A percentile compares a stretch with the other conserved stretches of the same genome.
These are phyloP conservation scores for Suillia variegata DNA, from an alignment of 2,888 invertebrate genomes.

Conservation along the genomic window DNA sequence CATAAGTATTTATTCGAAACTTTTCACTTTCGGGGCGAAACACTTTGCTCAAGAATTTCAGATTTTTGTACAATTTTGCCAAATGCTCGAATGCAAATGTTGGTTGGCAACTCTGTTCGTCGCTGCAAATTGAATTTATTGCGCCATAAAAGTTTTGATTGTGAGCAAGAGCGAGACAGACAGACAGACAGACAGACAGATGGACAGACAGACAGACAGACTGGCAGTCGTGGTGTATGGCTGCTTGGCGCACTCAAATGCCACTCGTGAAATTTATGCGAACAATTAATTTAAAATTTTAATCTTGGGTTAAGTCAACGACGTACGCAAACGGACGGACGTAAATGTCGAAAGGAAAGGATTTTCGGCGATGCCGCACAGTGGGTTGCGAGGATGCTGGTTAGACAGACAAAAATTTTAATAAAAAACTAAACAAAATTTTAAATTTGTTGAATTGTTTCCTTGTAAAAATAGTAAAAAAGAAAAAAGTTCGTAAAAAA, in stretches of 20 bases:
- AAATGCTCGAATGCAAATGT: background rate
- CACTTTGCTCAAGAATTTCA: no score
- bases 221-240: background rate
- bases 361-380: no score
- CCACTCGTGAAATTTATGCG: constrained; percentile 39
- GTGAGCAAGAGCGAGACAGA: background rate
- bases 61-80: no score
- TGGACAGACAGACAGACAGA: constrained; percentile 14
- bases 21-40: no score
- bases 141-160: constrained; percentile 15
- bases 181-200: constrained; percentile 10
- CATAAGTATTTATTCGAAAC: no score
- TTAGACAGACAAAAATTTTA: no score
- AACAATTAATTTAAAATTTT: constrained; percentile 50
- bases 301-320: constrained; percentile 41
- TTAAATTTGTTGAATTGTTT: no score
- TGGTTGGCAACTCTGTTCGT: background rate
- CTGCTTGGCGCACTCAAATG: background rate
- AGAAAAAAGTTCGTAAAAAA: no score
- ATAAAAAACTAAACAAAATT: no score
- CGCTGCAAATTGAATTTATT: constrained; percentile 9
- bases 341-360: constrained; percentile 10
- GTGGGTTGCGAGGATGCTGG: no score
- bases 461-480: no score
- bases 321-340: constrained; percentile 16